phyloP scores from a whole-genome alignment of 2,888 invertebrate species.

The Congeria kusceri region DNA sequence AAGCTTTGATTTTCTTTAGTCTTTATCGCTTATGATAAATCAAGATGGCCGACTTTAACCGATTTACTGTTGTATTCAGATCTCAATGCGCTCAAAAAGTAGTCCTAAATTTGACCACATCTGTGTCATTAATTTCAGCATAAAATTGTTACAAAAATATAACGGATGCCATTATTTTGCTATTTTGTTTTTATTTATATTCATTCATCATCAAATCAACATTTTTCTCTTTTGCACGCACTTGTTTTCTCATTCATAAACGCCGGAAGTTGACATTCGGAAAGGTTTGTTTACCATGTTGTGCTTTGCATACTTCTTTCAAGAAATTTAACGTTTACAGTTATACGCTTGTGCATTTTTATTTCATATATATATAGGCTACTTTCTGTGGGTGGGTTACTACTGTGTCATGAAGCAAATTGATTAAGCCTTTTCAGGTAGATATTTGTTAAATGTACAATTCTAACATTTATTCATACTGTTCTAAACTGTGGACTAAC shows the following conservation, averaged over 20 bases:
- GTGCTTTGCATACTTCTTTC: constrained; percentile 13
- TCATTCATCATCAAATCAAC: no score
- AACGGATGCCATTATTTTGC: no score
- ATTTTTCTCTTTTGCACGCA: constrained; percentile 10
- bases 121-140: not conserved
- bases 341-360: not conserved
- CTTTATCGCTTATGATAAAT: constrained; percentile 71
- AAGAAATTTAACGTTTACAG: constrained; percentile 9
- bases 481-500: no score
- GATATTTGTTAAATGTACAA: no score
- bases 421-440: no score
- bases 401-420: no score
- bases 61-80: not conserved
- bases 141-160: no score
- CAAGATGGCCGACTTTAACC: constrained; percentile 79
- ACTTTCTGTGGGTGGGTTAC: no score
- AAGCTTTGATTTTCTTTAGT: constrained; percentile 65
- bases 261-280: constrained; percentile 61
- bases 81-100: not conserved
- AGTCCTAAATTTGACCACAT: not conserved
- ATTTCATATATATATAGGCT: no score
- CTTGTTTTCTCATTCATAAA: constrained; percentile 6
- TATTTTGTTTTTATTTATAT: no score
- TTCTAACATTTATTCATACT: no score
- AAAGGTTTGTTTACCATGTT: constrained; percentile 54